These are phyloP conservation scores for Pachycephala philippinensis DNA, from an alignment of 2,113 vertebrate species.

Conservation along the genomic window DNA sequence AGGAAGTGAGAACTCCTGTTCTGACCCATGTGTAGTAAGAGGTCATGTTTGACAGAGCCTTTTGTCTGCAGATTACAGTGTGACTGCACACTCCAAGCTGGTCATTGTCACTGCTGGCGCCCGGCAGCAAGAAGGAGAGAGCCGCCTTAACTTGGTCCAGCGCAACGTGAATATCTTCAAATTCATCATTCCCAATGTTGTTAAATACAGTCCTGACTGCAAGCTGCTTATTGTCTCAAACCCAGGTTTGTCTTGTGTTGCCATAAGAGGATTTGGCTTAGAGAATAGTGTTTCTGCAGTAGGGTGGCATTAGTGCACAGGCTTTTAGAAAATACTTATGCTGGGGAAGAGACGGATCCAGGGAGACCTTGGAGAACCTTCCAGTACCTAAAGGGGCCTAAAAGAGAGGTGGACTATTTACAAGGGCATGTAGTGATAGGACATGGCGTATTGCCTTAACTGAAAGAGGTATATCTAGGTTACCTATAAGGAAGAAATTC, in stretches of 20 bases:
- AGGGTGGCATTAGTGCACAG: background rate
- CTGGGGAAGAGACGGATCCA: background rate
- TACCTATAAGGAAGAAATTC: background rate
- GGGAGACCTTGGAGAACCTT: background rate
- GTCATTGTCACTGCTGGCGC: slow-evolving; percentile 96
- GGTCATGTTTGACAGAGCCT: background rate
- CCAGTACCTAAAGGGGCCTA: background rate
- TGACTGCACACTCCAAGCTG: slow-evolving; percentile 92
- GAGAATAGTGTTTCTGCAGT: background rate
- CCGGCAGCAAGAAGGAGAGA: slow-evolving; percentile 97
- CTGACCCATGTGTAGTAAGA: background rate
- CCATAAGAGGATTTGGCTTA: background rate
- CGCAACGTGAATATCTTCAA: slow-evolving; percentile 99
- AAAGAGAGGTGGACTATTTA: background rate
- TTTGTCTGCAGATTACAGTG: slow-evolving; percentile 84
- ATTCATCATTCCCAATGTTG: slow-evolving; percentile 96
- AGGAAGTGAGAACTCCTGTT: background rate
- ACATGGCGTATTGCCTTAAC: background rate
- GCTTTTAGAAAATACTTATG: background rate
- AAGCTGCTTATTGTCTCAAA: slow-evolving; percentile 95
- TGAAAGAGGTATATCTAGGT: background rate
- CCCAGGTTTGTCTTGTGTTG: slow-evolving; percentile 81
- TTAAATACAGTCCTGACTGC: slow-evolving; percentile 96
- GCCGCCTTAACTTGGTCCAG: slow-evolving; percentile 96
- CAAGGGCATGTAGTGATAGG: background rate